Evolutionary conservation across 2,888 invertebrate species (phyloP).

Genomic region (Arge pagana): DNA sequence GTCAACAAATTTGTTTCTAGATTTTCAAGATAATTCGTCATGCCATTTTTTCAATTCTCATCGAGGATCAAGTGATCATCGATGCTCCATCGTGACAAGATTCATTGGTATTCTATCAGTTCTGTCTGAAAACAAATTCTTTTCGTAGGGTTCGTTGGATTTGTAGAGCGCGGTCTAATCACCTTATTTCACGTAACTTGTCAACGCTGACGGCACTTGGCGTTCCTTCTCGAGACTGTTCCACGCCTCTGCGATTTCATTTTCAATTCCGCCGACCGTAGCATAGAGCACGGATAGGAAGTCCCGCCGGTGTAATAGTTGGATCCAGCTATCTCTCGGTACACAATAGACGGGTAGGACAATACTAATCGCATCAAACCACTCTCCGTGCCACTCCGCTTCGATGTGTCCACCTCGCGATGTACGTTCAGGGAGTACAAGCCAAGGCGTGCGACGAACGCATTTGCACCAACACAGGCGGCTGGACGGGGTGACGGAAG

Average conservation of each 20-base stretch:
- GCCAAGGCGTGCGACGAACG: slow-evolving; percentile 27
- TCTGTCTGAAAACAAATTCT: too few species aligned
- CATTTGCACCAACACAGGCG: slow-evolving; percentile 22
- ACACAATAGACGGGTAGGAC: slow-evolving; percentile 42
- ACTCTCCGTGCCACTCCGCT: slow-evolving; percentile 29
- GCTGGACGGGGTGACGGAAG: slow-evolving; percentile 7
- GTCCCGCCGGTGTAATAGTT: slow-evolving; percentile 29
- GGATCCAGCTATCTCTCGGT: slow-evolving; percentile 42
- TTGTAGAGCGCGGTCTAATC: too few species aligned
- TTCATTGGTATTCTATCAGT: too few species aligned
- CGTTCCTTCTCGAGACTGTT: slow-evolving; percentile 5
- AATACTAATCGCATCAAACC: slow-evolving; percentile 48
- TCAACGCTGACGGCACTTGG: slow-evolving; percentile 2
- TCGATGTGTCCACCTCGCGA: slow-evolving; percentile 4
- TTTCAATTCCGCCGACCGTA: slow-evolving; percentile 16
- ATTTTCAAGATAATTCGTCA: too few species aligned
- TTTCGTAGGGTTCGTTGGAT: too few species aligned
- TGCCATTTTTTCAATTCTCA: too few species aligned
- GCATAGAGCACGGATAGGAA: slow-evolving; percentile 34
- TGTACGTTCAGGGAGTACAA: slow-evolving; percentile 23
- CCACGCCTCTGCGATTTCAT: slow-evolving; percentile 16
- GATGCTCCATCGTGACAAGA: too few species aligned
- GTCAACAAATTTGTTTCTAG: too few species aligned
- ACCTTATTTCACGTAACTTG: too few species aligned
- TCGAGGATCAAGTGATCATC: too few species aligned